A percentile compares a stretch with the other conserved stretches of the same genome.
These are phyloP conservation scores for Decapterus maruadsi DNA, from an alignment of 2,797 vertebrate species.

Conservation along the genomic window DNA sequence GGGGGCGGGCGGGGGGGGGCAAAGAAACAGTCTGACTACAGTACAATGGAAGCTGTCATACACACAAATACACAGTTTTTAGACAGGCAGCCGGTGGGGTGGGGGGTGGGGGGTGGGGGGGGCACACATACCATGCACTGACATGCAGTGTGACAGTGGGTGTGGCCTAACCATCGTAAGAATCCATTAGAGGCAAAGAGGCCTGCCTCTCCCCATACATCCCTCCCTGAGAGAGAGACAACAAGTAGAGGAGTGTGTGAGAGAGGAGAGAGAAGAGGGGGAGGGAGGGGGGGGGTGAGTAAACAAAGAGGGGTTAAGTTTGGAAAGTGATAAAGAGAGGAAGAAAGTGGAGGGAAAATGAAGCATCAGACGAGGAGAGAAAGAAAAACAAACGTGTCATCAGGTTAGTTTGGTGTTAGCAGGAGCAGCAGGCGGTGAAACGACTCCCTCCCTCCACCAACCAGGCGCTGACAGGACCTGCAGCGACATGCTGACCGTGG, in stretches of 20 bases:
- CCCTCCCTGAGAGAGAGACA: constrained; percentile 83
- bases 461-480: constrained; percentile 49
- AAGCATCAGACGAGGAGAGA: neutral
- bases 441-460: no score
- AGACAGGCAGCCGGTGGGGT: constrained; percentile 60
- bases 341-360: constrained; percentile 5
- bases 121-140: constrained; percentile 88
- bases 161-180: constrained; percentile 89
- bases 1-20: no score
- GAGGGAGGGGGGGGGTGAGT: neutral
- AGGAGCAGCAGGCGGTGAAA: no score
- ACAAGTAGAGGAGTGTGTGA: constrained; percentile 49
- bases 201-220: constrained; percentile 87
- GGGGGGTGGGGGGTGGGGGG: constrained; percentile 3
- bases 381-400: constrained; percentile 53
- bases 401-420: constrained; percentile 61
- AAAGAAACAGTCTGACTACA: constrained; percentile 45
- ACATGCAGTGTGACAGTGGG: constrained; percentile 87
- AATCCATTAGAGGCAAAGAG: constrained; percentile 86
- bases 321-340: constrained; percentile 28
- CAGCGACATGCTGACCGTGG: constrained; percentile 70
- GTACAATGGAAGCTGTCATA: constrained; percentile 42
- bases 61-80: constrained; percentile 37
- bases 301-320: constrained; percentile 15
- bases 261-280: constrained; percentile 67